Conservation (phyloP, 1,140 invertebrate species). For the Meloidogyne exigua region DNA sequence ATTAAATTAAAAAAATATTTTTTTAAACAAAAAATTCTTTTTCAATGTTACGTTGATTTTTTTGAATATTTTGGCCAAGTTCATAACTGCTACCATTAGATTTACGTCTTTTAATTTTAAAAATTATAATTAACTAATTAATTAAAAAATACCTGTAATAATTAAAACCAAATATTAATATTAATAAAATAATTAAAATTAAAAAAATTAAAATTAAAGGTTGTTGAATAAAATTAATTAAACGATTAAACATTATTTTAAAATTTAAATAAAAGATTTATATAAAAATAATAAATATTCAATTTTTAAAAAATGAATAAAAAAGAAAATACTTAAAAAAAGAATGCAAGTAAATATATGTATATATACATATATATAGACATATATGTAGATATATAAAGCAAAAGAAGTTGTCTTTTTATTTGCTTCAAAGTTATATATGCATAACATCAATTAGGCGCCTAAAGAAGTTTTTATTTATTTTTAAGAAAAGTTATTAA, state of each 20-base stretch:
- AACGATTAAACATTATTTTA: constrained; percentile 8
- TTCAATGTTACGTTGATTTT: background rate
- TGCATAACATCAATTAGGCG: background rate
- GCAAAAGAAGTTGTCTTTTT: background rate
- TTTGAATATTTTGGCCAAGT: background rate
- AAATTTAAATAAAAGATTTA: constrained; percentile 1
- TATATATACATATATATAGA: too few relatives aligned
- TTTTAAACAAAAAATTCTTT: constrained; percentile 6
- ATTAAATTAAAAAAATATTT: background rate
- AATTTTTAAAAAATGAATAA: background rate
- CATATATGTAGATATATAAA: too few relatives aligned
- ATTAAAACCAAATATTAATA: background rate
- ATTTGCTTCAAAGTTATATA: background rate
- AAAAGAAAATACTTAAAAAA: background rate
- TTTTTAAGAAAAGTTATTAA: background rate
- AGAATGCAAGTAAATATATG: background rate
- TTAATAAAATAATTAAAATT: constrained; percentile 11
- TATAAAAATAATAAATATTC: background rate
- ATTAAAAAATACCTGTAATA: background rate
- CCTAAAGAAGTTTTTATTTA: background rate
- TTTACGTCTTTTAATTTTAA: background rate
- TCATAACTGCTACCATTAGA: background rate
- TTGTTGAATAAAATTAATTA: constrained; percentile 8
- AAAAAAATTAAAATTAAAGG: constrained; percentile 19
- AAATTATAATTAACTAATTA: background rate